A percentile compares a stretch with the other conserved stretches of the same genome.
Conservation (phyloP, 2,113 vertebrate genomes). For the Ceyx melanurus region DNA sequence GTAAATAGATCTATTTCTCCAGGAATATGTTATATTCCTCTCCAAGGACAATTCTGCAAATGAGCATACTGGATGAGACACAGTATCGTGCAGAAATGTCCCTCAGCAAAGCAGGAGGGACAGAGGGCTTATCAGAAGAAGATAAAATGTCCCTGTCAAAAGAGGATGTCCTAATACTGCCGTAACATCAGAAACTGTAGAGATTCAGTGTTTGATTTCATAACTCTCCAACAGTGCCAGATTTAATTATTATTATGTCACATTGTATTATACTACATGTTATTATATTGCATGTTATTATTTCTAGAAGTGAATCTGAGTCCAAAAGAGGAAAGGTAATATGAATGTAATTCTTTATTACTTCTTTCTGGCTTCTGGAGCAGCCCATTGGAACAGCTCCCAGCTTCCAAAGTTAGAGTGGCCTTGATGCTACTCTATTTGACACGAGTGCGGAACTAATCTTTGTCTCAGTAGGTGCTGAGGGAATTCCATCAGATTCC, state of each 20-base stretch:
- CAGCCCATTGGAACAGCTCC: neutral
- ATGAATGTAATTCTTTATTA: neutral
- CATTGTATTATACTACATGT: neutral
- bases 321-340: neutral
- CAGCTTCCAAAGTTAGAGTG: neutral
- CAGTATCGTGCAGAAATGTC: neutral
- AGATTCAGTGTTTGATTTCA: neutral
- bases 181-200: neutral
- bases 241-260: neutral
- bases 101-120: neutral
- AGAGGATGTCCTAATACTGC: neutral
- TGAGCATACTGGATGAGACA: neutral
- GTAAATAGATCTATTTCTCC: neutral
- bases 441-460: neutral
- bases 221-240: neutral
- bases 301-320: neutral
- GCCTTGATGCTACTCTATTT: neutral
- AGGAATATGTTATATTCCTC: neutral
- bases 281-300: neutral
- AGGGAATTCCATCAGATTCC: neutral
- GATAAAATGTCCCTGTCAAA: neutral
- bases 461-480: conserved; percentile 7
- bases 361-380: neutral
- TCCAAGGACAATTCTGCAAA: neutral
- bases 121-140: neutral